Evolutionary conservation across 2,888 invertebrate species (phyloP).

Genomic region (Venusia cambrica): DNA sequence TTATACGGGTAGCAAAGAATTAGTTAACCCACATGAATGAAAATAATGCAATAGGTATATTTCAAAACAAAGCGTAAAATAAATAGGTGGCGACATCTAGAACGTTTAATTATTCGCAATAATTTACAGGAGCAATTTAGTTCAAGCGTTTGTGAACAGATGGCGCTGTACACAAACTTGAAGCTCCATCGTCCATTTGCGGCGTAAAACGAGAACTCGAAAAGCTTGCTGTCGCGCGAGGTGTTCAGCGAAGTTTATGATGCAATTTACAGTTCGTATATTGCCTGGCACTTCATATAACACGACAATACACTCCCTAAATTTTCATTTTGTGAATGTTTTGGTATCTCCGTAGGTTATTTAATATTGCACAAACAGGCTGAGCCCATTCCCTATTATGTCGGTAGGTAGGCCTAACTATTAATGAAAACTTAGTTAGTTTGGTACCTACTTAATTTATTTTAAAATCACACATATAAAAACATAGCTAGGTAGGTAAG

Average conservation of each 20-base stretch:
- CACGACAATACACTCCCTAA: constrained; percentile 61
- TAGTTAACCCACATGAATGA: too few relatives aligned
- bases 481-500: too few relatives aligned
- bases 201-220: constrained; percentile 43
- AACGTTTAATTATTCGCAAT: background rate
- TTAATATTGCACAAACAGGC: too few relatives aligned
- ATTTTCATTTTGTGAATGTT: constrained; percentile 46
- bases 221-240: constrained; percentile 32
- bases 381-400: too few relatives aligned
- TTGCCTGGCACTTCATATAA: constrained; percentile 68
- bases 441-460: too few relatives aligned
- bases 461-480: too few relatives aligned
- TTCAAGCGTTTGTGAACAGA: constrained; percentile 50
- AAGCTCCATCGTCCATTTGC: constrained; percentile 35
- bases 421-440: too few relatives aligned
- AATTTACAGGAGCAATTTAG: constrained; percentile 36
- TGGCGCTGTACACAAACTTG: constrained; percentile 46
- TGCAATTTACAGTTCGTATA: constrained; percentile 74
- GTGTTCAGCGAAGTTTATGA: constrained; percentile 65
- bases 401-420: too few relatives aligned
- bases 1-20: too few relatives aligned
- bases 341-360: constrained; percentile 40
- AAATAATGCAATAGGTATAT: too few relatives aligned
- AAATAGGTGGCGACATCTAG: constrained; percentile 34
- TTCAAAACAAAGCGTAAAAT: background rate